These are phyloP conservation scores for Scolopax mira DNA, from an alignment of 2,113 vertebrate species.

Conservation along the genomic window DNA sequence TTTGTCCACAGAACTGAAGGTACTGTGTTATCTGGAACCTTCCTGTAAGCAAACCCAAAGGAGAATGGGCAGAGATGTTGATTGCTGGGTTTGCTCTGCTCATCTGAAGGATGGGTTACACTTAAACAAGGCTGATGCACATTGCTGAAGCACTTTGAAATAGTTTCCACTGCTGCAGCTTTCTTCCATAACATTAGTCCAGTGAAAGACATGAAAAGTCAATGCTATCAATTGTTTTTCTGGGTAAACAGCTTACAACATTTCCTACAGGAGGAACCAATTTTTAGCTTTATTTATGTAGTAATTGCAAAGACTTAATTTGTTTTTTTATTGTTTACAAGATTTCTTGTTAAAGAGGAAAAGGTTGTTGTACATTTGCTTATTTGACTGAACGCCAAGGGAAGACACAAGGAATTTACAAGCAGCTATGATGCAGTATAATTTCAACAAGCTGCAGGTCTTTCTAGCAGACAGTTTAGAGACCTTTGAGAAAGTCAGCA, in stretches of 20 bases:
- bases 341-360: background rate
- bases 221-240: background rate
- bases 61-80: background rate
- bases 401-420: background rate
- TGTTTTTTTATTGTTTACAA: background rate
- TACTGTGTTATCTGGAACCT: background rate
- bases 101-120: background rate
- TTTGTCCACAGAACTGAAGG: background rate
- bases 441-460: background rate
- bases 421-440: background rate
- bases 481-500: background rate
- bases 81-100: background rate
- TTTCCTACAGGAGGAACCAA: background rate
- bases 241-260: background rate
- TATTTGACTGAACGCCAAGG: background rate
- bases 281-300: background rate
- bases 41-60: background rate
- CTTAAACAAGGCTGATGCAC: background rate
- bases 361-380: background rate
- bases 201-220: background rate
- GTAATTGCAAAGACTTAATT: background rate
- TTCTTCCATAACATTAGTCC: background rate
- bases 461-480: background rate
- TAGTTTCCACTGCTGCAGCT: background rate
- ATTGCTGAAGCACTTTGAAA: background rate